A percentile compares a stretch with the other conserved stretches of the same genome.
Conservation (phyloP, 2,113 vertebrate species). For the chimpanzee (Pan troglodytes) region NHGRI_mPanTro3-v2.1_pri NC_072401.2:32178501-32179000, state of each 20-base stretch:
- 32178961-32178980: not conserved
- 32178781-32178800: constrained; percentile 37
- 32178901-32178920: not conserved
- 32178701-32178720: not conserved
- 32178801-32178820: constrained; percentile 62
- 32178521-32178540: constrained; percentile 34
- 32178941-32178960: not conserved
- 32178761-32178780: constrained; percentile 44
- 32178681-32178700: constrained; percentile 14
- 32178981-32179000: not conserved
- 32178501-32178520: not conserved
- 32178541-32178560: constrained; percentile 61
- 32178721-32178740: constrained; percentile 22
- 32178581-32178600: constrained; percentile 51
- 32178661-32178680: constrained; percentile 24
- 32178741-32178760: constrained; percentile 22
- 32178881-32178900: constrained; percentile 42
- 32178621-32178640: constrained; percentile 64
- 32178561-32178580: constrained; percentile 64
- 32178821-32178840: constrained; percentile 46
- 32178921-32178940: not conserved
- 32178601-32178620: constrained; percentile 57
- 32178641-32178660: constrained; percentile 48
- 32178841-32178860: constrained; percentile 69
- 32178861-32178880: constrained; percentile 16